Evolutionary conservation across 1,140 invertebrate genomes (phyloP).

Genomic region (Nixonia krombeini): DNA sequence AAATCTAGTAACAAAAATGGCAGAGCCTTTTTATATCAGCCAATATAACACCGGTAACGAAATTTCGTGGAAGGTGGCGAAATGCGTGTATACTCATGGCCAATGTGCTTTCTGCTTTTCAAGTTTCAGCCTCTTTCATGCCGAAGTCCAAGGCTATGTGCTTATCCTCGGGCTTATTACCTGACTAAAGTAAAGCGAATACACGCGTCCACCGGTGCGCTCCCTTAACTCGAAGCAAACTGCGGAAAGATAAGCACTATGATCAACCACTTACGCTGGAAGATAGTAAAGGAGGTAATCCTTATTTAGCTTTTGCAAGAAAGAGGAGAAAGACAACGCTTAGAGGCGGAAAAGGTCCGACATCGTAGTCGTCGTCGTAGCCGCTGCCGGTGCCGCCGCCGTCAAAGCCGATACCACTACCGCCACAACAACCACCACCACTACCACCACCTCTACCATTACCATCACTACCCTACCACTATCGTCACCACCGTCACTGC

Average conservation of each 20-base stretch:
- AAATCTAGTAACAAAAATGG: too few species aligned
- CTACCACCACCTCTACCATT: too few species aligned
- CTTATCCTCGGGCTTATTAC: conserved; percentile 50
- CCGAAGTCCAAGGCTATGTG: conserved; percentile 47
- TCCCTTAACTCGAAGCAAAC: conserved; percentile 43
- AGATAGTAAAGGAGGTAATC: conserved; percentile 43
- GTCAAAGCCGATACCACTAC: too few species aligned
- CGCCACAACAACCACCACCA: too few species aligned
- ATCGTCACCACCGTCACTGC: too few species aligned
- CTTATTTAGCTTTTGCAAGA: conserved; percentile 41
- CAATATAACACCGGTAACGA: conserved; percentile 34
- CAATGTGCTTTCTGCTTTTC: conserved; percentile 48
- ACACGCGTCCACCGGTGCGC: conserved; percentile 42
- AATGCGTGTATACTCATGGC: conserved; percentile 23
- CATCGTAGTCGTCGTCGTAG: too few species aligned
- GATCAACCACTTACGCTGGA: conserved; percentile 45
- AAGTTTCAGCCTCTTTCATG: conserved; percentile 41
- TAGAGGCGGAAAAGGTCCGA: too few species aligned
- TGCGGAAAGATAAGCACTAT: conserved; percentile 47
- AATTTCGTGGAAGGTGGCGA: conserved; percentile 34
- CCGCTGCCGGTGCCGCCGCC: too few species aligned
- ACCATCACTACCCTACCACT: too few species aligned
- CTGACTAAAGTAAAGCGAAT: conserved; percentile 47
- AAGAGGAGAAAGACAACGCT: conserved; percentile 13
- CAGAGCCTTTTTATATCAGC: too few species aligned